Base-by-base conservation (phyloP, 2,113 vertebrate species). In the Sinosuthora webbiana region DNA sequence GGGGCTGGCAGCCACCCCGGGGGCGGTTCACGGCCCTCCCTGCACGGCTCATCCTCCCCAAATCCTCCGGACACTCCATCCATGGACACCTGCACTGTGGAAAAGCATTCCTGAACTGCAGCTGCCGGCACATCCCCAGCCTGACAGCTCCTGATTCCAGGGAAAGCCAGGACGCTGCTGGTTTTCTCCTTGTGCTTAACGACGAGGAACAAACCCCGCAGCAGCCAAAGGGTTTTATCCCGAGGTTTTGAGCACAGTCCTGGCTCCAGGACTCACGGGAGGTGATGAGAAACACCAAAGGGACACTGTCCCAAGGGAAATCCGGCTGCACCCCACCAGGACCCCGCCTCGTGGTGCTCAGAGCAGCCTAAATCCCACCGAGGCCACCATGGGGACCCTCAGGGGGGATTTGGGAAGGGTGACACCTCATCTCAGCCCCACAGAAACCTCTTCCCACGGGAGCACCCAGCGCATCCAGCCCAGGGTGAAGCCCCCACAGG, bases 361-460 rank as follows among this genome's bases (percentile, higher is more conserved):
- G 2, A 77, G 37, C 30, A 11, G 15, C 49, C 47, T 3, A 21
- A 63, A 84, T 15, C 64, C 56, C 33, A 20, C 0, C 4, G 2
- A 23, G 33, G 30, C 33, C 0, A 1, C 52, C 37, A 3, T 1
- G 30, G 35, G 18, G 28, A 7, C 2, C 37, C 33, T 4, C 30
- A 1, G 12, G 3, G 31, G 37, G 87, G 52, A 41, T 49, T 30
- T 77, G 59, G 64, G 55, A 47, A 7, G 8, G 11, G 39, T 39
- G 15, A 71, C 14, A 18, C 21, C 13, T 5, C 0, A 2, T 0
- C 45, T 71, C 63, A 87, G 45, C 27, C 56, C 27, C 49, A 37
- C 57, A 0, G 0, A n/a, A 74, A 62, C 12, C 35, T 6, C 68
- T 57, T 49, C 64, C 50, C 42, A 2, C 0, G 2, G 67, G 9